Conservation (phyloP, 2,888 invertebrate genomes). For the Pyralis farinalis region DNA sequence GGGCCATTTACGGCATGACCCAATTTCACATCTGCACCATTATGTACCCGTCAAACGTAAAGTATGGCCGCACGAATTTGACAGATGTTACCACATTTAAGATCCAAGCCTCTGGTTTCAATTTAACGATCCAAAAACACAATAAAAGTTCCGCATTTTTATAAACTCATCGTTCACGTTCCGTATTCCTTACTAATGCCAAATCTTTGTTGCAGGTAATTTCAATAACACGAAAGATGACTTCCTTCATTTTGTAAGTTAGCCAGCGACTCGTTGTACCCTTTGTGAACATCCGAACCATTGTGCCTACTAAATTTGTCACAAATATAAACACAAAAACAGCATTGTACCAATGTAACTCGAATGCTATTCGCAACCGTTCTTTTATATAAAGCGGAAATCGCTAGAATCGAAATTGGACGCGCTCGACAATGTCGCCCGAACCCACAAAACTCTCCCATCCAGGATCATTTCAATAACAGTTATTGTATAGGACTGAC, state of each 20-base stretch:
- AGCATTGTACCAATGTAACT: slow-evolving; percentile 35
- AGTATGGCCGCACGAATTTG: slow-evolving; percentile 17
- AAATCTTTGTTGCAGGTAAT: slow-evolving; percentile 63
- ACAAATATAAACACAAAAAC: slow-evolving; percentile 30
- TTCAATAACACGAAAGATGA: slow-evolving; percentile 43
- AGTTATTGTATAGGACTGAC: slow-evolving; percentile 77
- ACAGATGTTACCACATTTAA: slow-evolving; percentile 17
- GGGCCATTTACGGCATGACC: slow-evolving; percentile 14
- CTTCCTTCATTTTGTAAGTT: slow-evolving; percentile 44
- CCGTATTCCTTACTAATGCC: slow-evolving; percentile 34
- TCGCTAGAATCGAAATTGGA: slow-evolving; percentile 62
- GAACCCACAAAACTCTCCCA: slow-evolving; percentile 68
- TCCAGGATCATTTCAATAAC: slow-evolving; percentile 77
- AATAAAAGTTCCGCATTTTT: slow-evolving; percentile 1
- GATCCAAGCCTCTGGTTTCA: slow-evolving; percentile 4
- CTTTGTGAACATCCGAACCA: slow-evolving; percentile 41
- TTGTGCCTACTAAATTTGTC: slow-evolving; percentile 56
- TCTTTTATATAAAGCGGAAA: slow-evolving; percentile 64
- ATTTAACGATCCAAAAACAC: slow-evolving; percentile 5
- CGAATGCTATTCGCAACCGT: slow-evolving; percentile 51
- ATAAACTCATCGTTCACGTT: slow-evolving; percentile 13
- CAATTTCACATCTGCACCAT: slow-evolving; percentile 16
- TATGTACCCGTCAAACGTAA: slow-evolving; percentile 19
- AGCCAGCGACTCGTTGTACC: background rate
- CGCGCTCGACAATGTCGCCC: slow-evolving; percentile 59